Conservation (phyloP, 2,113 vertebrate genomes). For the Clinocottus analis region DNA sequence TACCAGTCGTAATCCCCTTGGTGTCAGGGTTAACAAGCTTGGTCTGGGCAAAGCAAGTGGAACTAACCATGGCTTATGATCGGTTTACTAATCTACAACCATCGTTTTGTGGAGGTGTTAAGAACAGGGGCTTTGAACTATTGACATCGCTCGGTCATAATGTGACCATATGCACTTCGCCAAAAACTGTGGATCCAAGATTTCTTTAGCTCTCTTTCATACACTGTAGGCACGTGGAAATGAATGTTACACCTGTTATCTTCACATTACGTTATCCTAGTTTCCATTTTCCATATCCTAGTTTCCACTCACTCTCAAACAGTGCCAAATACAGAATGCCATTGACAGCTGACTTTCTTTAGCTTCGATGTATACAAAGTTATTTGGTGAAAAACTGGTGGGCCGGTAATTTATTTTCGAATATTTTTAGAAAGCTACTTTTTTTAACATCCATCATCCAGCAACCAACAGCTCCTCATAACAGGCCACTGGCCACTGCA, state of each 20-base stretch:
- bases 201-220: not conserved
- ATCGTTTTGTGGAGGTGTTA: not conserved
- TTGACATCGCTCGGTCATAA: not conserved
- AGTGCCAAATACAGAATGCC: not conserved
- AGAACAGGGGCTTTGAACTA: not conserved
- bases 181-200: not conserved
- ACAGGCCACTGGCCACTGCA: too few species aligned
- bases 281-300: too few species aligned
- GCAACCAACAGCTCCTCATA: not conserved
- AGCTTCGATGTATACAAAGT: not conserved
- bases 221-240: not conserved
- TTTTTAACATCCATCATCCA: not conserved
- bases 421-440: not conserved
- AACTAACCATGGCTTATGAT: conserved; percentile 56
- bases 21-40: conserved; percentile 59
- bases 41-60: conserved; percentile 36
- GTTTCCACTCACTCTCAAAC: not conserved
- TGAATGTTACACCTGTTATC: not conserved
- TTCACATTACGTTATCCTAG: not conserved
- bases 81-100: conserved; percentile 39
- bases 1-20: not conserved
- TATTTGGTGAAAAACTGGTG: not conserved
- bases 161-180: not conserved
- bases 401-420: not conserved
- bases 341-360: not conserved